Conservation (phyloP, 2,888 invertebrate genomes). For the Tineola bisselliella region DNA sequence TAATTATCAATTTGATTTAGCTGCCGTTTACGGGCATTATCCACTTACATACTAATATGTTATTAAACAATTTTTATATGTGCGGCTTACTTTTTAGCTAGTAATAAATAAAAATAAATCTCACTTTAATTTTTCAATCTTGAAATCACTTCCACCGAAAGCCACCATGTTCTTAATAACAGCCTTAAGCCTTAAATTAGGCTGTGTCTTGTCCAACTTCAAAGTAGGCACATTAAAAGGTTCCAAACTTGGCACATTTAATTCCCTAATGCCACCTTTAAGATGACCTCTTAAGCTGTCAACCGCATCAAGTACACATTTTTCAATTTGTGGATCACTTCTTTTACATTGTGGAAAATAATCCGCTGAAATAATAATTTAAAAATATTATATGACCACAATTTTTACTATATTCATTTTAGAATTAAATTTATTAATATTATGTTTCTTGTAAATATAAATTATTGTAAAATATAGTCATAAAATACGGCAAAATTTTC, state of each 20-base stretch:
- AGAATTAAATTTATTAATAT: no score
- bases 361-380: slow-evolving; percentile 59
- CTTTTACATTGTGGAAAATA: slow-evolving; percentile 71
- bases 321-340: slow-evolving; percentile 69
- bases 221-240: slow-evolving; percentile 75
- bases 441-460: no score
- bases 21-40: no score
- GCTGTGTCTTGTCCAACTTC: slow-evolving; percentile 73
- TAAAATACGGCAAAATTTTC: no score
- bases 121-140: slow-evolving; percentile 73
- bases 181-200: slow-evolving; percentile 75
- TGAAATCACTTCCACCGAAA: slow-evolving; percentile 71
- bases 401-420: no score
- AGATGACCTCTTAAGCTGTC: slow-evolving; percentile 68
- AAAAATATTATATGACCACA: no score
- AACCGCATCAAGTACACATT: slow-evolving; percentile 70
- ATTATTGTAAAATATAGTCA: no score
- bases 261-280: slow-evolving; percentile 70
- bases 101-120: no score
- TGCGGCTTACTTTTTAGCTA: no score
- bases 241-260: slow-evolving; percentile 73
- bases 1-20: no score
- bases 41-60: no score
- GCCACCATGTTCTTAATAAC: slow-evolving; percentile 72
- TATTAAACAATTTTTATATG: no score